Evolutionary conservation across 1,140 invertebrate species (phyloP), one percentile per base, ranked within the genome.

Genomic region (Heliothis subflexa): DNA sequence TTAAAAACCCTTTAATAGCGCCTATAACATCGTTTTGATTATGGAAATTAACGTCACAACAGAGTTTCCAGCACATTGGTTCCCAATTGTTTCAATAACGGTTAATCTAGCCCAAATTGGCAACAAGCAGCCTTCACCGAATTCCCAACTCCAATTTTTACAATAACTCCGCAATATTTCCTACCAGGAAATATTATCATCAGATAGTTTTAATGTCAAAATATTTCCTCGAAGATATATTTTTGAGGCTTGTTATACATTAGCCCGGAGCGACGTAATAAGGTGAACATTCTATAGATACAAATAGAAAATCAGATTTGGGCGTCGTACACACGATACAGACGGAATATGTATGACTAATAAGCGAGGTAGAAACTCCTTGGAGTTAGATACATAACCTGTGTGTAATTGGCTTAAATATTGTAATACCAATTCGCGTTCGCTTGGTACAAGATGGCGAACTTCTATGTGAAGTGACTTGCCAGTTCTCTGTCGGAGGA

Each of bases 351-450:
- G 45, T 70, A 70, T 14, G 11, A 52, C 45, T 70, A 50, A 70
- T 70, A 70, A 70, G 66, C 47, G 21, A 52, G n/a, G 33, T 13
- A 62, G 47, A 28, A 66, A 66, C 62, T 66, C 40, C 40, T 21
- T 7, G 28, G 66, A 70, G 66, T 70, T 50, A 49, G 66, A 28
- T 70, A 14, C 40, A 70, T 70, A 70, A 70, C 21, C 21, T 12
- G 21, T 70, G 47, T 70, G 47, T 70, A 70, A 70, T 70, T 70
- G 66, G 47, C 47, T 70, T 70, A 28, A 70, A 50, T 70, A 70
- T 50, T 70, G 47, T 50, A 70, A 70, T 25, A 70, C 47, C 47
- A 70, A 50, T 70, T 14, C 45, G 14, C 18, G 18, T 52, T 9
- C 40, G 40, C 61, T 45, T 45, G 61, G 10, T 47, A 47, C 40